A percentile compares a stretch with the other conserved stretches of the same genome.
Conservation (phyloP, 1,140 invertebrate genomes). For the Drosophila kikkawai region DNA sequence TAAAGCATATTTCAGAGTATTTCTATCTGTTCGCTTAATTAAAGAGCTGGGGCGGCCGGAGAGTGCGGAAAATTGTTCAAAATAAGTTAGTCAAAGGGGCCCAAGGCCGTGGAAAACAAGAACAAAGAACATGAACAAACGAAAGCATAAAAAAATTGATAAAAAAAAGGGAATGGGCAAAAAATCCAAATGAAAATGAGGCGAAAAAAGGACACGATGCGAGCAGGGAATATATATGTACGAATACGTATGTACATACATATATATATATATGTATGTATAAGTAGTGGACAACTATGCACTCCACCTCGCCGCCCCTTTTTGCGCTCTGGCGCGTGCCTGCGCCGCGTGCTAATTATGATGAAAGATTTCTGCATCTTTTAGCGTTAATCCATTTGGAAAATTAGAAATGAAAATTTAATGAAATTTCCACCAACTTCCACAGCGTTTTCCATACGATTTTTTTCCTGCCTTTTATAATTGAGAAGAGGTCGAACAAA, state of each 20-base stretch:
- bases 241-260: background rate
- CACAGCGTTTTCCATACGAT: slow-evolving; percentile 51
- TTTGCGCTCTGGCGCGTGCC: slow-evolving; percentile 36
- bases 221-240: slow-evolving; percentile 28
- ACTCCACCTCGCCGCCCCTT: slow-evolving; percentile 5
- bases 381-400: slow-evolving; percentile 83
- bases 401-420: slow-evolving; percentile 84
- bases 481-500: slow-evolving; percentile 22
- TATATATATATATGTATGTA: slow-evolving; percentile 22
- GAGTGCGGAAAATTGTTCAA: slow-evolving; percentile 60
- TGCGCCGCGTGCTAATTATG: slow-evolving; percentile 78
- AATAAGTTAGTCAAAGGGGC: slow-evolving; percentile 80
- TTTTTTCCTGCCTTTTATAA: slow-evolving; percentile 23
- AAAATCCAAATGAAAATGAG: slow-evolving; percentile 40
- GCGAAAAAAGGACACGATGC: slow-evolving; percentile 46
- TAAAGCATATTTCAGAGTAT: slow-evolving; percentile 68
- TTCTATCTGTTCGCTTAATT: slow-evolving; percentile 74
- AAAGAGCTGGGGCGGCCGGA: slow-evolving; percentile 30
- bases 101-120: slow-evolving; percentile 63
- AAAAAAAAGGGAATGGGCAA: slow-evolving; percentile 1
- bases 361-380: slow-evolving; percentile 83
- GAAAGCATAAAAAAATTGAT: slow-evolving; percentile 52
- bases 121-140: slow-evolving; percentile 56
- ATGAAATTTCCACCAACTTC: slow-evolving; percentile 79
- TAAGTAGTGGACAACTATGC: slow-evolving; percentile 67